Conservation (phyloP, 2,797 vertebrate genomes). For the Gadopsis marmoratus region DNA sequence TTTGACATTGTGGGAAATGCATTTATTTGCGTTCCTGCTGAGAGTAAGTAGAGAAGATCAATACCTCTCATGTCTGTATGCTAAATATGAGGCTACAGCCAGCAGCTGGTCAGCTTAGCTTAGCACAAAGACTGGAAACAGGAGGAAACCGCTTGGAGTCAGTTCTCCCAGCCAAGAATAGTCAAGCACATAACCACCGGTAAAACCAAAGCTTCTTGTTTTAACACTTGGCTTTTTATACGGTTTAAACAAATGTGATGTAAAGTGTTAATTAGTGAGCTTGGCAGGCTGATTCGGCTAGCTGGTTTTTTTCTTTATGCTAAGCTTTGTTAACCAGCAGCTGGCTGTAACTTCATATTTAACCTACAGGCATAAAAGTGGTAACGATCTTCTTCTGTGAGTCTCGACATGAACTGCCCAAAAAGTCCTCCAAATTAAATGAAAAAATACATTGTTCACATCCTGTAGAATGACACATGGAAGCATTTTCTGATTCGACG, state of each 20-base stretch:
- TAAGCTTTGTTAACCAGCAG: conserved; percentile 13
- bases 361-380: background rate
- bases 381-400: background rate
- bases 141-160: conserved; percentile 5
- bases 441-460: background rate
- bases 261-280: background rate
- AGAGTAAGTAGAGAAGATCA: background rate
- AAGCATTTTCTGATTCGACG: background rate
- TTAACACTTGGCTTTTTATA: background rate
- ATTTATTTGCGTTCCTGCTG: background rate
- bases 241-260: background rate
- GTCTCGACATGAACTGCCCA: background rate
- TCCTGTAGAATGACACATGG: background rate
- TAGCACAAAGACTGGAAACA: conserved; percentile 8
- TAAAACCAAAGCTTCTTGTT: background rate
- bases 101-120: conserved; percentile 10
- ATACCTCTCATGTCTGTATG: background rate
- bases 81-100: conserved; percentile 7
- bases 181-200: background rate
- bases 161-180: background rate
- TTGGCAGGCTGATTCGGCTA: background rate
- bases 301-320: background rate
- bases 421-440: background rate
- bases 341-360: background rate
- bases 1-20: conserved; percentile 23